A percentile compares a stretch with the other conserved stretches of the same genome.
phyloP scores from a whole-genome alignment of 2,797 vertebrate genomes.

The Melanotaenia parkinsoni region DNA sequence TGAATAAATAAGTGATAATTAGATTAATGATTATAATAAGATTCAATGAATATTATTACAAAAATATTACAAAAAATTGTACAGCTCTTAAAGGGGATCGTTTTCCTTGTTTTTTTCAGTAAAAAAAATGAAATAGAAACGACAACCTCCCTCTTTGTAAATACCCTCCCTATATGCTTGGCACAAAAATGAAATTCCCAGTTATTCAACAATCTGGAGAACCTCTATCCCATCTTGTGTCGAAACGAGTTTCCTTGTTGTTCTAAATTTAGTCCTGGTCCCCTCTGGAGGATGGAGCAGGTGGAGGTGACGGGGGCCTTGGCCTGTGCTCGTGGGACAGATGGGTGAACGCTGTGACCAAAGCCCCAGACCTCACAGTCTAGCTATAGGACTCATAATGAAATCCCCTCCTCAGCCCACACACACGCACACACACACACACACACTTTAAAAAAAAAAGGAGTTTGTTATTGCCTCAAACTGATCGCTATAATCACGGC shows the following conservation, averaged over 20 bases:
- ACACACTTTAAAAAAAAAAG: constrained; percentile 19
- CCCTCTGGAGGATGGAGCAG: constrained; percentile 76
- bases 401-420: constrained; percentile 50
- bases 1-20: background rate
- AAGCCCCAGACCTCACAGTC: constrained; percentile 62
- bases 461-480: constrained; percentile 38
- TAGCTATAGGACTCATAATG: constrained; percentile 63
- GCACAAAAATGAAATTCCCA: constrained; percentile 48
- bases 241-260: constrained; percentile 56
- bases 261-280: constrained; percentile 71
- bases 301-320: constrained; percentile 79
- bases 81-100: background rate
- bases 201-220: constrained; percentile 66
- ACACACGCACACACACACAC: constrained; percentile 42
- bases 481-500: constrained; percentile 49
- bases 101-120: constrained; percentile 16
- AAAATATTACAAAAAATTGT: background rate
- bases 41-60: no score
- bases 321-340: constrained; percentile 76
- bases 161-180: constrained; percentile 40
- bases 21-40: no score
- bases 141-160: constrained; percentile 15
- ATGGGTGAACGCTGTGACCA: constrained; percentile 78
- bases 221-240: constrained; percentile 37
- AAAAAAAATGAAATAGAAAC: background rate